A percentile compares a stretch with the other conserved stretches of the same genome.
phyloP scores from a whole-genome alignment of 1,140 invertebrate species.

The Orussus abietinus region DNA sequence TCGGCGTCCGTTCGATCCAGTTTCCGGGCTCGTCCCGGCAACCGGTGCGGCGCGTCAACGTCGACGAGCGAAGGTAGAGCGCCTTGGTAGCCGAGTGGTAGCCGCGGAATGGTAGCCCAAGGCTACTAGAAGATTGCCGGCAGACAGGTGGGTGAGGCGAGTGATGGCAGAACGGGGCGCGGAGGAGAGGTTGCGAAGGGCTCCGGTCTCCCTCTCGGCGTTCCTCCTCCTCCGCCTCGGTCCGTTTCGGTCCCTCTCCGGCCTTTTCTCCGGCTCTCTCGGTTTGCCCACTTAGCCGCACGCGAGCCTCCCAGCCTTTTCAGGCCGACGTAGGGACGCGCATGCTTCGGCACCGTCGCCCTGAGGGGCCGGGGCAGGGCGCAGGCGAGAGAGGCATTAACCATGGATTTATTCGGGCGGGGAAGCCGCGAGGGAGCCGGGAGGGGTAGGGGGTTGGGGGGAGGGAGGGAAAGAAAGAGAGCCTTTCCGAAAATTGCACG shows the following conservation, averaged over 20 bases:
- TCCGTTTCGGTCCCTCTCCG: slow-evolving; percentile 27
- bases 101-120: slow-evolving; percentile 52
- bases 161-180: slow-evolving; percentile 23
- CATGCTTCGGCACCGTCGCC: slow-evolving; percentile 10
- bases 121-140: slow-evolving; percentile 57
- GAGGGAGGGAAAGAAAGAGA: too few relatives aligned
- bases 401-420: slow-evolving; percentile 50
- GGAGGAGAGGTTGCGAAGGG: slow-evolving; percentile 4
- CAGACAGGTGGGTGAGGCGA: slow-evolving; percentile 54
- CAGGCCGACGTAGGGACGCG: slow-evolving; percentile 23
- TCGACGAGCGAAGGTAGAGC: too few relatives aligned
- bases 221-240: background rate
- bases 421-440: too few relatives aligned
- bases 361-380: too few relatives aligned
- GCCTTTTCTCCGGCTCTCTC: slow-evolving; percentile 27
- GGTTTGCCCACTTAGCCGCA: slow-evolving; percentile 47
- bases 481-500: slow-evolving; percentile 45
- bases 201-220: slow-evolving; percentile 17
- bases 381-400: slow-evolving; percentile 44
- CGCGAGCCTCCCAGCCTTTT: slow-evolving; percentile 42
- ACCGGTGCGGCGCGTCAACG: too few relatives aligned
- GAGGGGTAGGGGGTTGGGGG: too few relatives aligned
- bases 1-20: too few relatives aligned
- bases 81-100: slow-evolving; percentile 52
- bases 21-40: too few relatives aligned